These are phyloP conservation scores for Caradrina kadenii DNA, from an alignment of 2,888 invertebrate genomes.

Conservation along the genomic window DNA sequence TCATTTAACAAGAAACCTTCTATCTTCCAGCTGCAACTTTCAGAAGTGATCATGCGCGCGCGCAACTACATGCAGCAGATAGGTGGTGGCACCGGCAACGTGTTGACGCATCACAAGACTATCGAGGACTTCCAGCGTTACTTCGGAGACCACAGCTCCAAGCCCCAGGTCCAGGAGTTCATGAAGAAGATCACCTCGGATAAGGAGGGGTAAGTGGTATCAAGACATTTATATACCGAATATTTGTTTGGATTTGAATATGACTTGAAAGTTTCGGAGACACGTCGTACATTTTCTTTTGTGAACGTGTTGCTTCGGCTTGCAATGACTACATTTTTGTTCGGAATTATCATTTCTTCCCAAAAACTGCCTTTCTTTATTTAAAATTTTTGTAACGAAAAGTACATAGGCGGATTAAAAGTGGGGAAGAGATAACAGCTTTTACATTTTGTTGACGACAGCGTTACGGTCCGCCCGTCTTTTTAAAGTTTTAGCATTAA, in stretches of 20 bases:
- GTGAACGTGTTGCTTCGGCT: too few relatives aligned
- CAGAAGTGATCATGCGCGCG: constrained; percentile 98
- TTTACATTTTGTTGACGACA: too few relatives aligned
- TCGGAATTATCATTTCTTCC: too few relatives aligned
- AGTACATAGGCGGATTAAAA: too few relatives aligned
- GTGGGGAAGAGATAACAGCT: too few relatives aligned
- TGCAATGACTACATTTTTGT: too few relatives aligned
- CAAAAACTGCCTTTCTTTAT: too few relatives aligned
- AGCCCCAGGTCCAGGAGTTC: constrained; percentile 96
- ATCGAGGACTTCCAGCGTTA: constrained; percentile 96
- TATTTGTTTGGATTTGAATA: neutral
- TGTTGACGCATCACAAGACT: constrained; percentile 96
- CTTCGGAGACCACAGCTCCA: constrained; percentile 94
- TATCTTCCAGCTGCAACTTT: constrained; percentile 95
- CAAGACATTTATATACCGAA: constrained; percentile 61
- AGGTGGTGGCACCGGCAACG: constrained; percentile 96
- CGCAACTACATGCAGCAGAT: constrained; percentile 98
- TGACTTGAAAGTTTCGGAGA: neutral
- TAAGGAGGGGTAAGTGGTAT: constrained; percentile 94
- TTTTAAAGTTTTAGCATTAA: too few relatives aligned
- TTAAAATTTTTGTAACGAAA: too few relatives aligned
- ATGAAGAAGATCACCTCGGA: constrained; percentile 97
- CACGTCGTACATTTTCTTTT: too few relatives aligned
- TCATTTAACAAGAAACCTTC: neutral
- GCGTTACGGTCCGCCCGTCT: too few relatives aligned